Evolutionary conservation across 2,797 vertebrate genomes (phyloP).

Genomic region (Phoebastria nigripes): DNA sequence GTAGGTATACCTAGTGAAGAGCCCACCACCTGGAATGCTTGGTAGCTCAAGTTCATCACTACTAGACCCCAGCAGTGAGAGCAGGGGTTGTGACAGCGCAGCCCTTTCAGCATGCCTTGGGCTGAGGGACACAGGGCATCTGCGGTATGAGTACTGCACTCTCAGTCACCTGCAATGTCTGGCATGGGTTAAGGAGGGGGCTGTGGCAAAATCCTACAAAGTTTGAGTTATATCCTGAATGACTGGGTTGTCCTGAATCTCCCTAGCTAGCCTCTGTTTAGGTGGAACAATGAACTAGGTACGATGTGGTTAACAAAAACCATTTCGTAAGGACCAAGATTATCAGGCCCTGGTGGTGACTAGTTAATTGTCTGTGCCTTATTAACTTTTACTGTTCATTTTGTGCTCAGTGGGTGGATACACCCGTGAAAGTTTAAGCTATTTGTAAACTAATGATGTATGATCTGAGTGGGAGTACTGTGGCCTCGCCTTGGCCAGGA

Average conservation of each 20-base stretch:
- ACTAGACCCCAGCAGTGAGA: background rate
- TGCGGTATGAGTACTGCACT: background rate
- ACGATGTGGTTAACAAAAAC: background rate
- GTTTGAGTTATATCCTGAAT: background rate
- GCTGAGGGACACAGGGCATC: background rate
- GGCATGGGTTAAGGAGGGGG: background rate
- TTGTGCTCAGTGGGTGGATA: background rate
- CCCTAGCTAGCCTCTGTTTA: background rate
- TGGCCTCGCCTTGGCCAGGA: background rate
- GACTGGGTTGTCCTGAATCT: background rate
- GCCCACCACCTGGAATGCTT: background rate
- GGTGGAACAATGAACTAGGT: background rate
- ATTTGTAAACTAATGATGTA: background rate
- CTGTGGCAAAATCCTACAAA: background rate
- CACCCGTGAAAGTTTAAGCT: background rate
- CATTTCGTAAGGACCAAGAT: background rate
- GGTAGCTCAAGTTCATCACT: background rate
- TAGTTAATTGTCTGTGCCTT: background rate
- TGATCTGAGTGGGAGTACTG: background rate
- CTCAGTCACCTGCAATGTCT: background rate
- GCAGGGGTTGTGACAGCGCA: accelerated
- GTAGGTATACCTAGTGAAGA: background rate
- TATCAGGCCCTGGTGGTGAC: background rate
- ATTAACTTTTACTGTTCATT: conserved; percentile 1
- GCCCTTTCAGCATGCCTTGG: background rate